phyloP scores from a whole-genome alignment of 2,113 vertebrate genomes.

The Notiomystis cincta region DNA sequence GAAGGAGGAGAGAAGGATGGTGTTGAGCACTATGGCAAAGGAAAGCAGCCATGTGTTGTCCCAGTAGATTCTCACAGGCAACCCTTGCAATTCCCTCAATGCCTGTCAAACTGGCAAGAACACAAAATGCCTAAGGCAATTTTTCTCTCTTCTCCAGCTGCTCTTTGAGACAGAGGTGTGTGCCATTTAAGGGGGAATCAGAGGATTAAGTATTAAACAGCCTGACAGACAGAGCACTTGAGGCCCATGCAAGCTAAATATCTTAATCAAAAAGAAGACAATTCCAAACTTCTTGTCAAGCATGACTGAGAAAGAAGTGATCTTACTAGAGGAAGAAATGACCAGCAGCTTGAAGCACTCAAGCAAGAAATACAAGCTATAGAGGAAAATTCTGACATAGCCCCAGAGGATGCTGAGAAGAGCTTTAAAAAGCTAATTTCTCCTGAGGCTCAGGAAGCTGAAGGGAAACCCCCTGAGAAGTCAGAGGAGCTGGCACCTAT shows the following conservation, averaged over 20 bases:
- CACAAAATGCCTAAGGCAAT: background rate
- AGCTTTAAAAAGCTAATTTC: background rate
- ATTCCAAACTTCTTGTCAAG: slow-evolving; percentile 10
- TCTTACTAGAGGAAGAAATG: background rate
- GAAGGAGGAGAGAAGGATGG: background rate
- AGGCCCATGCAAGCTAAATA: background rate
- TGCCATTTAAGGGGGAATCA: background rate
- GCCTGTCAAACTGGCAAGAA: background rate
- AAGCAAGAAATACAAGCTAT: background rate
- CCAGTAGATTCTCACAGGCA: background rate
- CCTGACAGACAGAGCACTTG: background rate
- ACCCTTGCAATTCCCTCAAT: background rate
- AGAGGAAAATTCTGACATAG: background rate
- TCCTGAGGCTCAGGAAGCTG: background rate
- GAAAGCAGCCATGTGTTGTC: background rate
- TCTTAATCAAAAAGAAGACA: background rate
- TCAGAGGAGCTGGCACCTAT: background rate
- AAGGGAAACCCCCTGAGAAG: background rate
- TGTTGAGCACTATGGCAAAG: background rate
- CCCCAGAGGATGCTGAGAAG: background rate
- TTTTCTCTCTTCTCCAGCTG: background rate
- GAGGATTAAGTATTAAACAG: background rate
- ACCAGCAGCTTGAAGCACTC: background rate
- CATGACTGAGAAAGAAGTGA: background rate
- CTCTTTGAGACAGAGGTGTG: background rate